phyloP scores from a whole-genome alignment of 2,888 invertebrate species.

The Electrophaes corylata region DNA sequence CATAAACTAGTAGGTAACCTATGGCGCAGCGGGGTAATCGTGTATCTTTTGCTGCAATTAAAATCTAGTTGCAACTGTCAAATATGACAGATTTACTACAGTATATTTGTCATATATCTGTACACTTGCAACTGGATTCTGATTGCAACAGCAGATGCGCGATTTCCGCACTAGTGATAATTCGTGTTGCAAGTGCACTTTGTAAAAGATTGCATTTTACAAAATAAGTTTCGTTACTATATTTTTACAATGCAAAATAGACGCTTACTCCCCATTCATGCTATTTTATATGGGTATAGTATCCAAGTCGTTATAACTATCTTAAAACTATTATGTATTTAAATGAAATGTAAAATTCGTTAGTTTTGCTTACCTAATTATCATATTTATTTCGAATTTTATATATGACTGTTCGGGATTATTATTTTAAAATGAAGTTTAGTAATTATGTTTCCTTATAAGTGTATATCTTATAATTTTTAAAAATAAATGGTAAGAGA shows the following conservation, averaged over 20 bases:
- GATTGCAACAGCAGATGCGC: too few relatives aligned
- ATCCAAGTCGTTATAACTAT: constrained; percentile 8
- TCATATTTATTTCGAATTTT: constrained; percentile 27
- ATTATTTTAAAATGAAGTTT: neutral
- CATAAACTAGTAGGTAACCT: neutral
- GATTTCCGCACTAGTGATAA: too few relatives aligned
- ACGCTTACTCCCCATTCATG: constrained; percentile 11
- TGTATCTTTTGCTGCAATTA: too few relatives aligned
- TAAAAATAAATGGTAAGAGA: neutral
- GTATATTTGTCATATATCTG: too few relatives aligned
- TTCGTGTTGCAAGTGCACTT: neutral
- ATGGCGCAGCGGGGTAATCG: too few relatives aligned
- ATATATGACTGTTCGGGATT: constrained; percentile 1
- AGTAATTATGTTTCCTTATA: neutral
- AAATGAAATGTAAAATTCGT: constrained; percentile 66
- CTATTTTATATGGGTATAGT: constrained; percentile 14
- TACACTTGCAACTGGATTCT: too few relatives aligned
- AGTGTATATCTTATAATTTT: neutral
- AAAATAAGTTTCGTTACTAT: constrained; percentile 33
- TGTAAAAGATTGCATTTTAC: neutral
- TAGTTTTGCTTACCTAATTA: constrained; percentile 53
- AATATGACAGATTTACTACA: too few relatives aligned
- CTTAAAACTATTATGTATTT: constrained; percentile 47
- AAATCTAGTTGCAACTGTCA: too few relatives aligned
- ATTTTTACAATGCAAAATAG: constrained; percentile 22